Evolutionary conservation across 2,888 invertebrate genomes (phyloP).

Genomic region (Chrysolina haemoptera): DNA sequence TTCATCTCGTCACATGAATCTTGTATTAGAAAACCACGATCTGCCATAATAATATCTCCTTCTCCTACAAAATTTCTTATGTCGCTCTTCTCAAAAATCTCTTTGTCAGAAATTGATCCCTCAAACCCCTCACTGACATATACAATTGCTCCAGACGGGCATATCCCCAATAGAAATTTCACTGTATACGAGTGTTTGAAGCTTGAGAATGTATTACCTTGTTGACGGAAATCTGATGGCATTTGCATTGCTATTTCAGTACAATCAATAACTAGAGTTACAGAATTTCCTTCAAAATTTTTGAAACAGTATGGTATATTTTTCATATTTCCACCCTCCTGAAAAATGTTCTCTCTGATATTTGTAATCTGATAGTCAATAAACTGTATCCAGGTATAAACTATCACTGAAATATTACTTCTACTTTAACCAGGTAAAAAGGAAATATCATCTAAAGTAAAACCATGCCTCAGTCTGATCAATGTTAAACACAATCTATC

Average conservation of each 20-base stretch:
- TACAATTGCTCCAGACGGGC: conserved; percentile 25
- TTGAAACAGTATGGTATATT: no score
- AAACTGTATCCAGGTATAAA: conserved; percentile 28
- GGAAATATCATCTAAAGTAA: conserved; percentile 14
- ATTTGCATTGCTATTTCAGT: no score
- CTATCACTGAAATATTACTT: not conserved
- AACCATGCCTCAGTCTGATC: not conserved
- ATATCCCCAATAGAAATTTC: conserved; percentile 27
- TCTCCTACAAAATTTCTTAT: conserved; percentile 3
- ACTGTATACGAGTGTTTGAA: conserved; percentile 23
- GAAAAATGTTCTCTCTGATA: not conserved
- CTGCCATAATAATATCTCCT: conserved; percentile 16
- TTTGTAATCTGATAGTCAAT: conserved; percentile 1
- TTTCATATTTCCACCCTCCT: not conserved
- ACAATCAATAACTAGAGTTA: conserved; percentile 14
- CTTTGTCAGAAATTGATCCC: not conserved
- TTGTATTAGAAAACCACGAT: conserved; percentile 27
- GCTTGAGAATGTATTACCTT: no score
- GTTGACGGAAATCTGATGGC: no score
- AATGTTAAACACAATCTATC: conserved; percentile 15
- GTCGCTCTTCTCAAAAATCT: conserved; percentile 18
- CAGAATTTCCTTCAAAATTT: no score
- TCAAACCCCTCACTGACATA: conserved; percentile 18
- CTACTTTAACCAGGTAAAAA: not conserved
- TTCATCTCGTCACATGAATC: conserved; percentile 20